phyloP scores from a whole-genome alignment of 2,113 vertebrate species.

The Otis tarda region DNA sequence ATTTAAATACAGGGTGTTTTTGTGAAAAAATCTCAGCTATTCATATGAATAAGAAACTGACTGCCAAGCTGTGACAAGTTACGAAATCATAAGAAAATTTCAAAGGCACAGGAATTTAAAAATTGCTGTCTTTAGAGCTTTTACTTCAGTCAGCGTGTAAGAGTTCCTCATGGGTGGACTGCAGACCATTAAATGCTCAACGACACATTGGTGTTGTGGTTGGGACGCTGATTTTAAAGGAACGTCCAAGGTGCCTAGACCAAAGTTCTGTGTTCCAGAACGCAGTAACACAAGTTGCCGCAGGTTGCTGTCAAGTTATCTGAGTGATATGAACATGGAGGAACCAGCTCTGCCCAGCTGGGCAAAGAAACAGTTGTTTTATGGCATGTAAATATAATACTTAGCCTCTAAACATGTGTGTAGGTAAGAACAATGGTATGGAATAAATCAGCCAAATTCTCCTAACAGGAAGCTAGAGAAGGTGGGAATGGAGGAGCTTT shows the following conservation, averaged over 20 bases:
- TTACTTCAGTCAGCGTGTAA: background rate
- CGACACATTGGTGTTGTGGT: background rate
- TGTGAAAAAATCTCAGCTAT: background rate
- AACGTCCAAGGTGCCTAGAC: background rate
- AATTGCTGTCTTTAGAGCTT: background rate
- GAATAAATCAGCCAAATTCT: background rate
- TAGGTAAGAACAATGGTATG: background rate
- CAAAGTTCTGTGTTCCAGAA: background rate
- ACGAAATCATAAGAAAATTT: background rate
- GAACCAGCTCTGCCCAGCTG: background rate
- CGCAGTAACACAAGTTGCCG: background rate
- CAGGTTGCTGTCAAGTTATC: background rate
- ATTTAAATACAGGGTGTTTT: too few species aligned
- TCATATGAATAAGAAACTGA: background rate
- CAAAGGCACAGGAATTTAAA: background rate
- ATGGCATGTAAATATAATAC: background rate
- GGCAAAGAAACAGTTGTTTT: background rate
- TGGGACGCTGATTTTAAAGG: background rate
- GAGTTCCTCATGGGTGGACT: background rate
- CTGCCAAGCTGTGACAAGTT: background rate
- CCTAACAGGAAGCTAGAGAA: background rate
- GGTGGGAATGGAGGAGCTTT: background rate
- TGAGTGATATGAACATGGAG: background rate
- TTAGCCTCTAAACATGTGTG: background rate
- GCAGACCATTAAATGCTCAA: background rate